A percentile compares a stretch with the other conserved stretches of the same genome.
These are phyloP conservation scores for Nematolebias whitei DNA, from an alignment of 2,113 vertebrate species.

Conservation along the genomic window DNA sequence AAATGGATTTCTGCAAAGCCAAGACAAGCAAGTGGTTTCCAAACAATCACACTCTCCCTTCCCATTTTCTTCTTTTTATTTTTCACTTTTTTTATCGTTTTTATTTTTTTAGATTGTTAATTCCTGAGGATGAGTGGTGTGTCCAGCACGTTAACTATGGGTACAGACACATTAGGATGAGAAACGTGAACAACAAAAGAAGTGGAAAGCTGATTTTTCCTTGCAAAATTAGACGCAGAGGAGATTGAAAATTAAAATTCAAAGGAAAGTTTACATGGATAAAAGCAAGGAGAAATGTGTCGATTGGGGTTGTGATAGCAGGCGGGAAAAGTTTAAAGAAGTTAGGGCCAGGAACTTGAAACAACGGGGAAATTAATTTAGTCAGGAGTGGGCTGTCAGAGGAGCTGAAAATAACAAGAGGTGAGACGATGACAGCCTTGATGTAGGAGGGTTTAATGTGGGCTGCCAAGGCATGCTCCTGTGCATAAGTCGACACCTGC, in stretches of 20 bases:
- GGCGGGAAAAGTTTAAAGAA: constrained; percentile 31
- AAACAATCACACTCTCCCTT: constrained; percentile 43
- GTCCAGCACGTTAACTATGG: constrained; percentile 32
- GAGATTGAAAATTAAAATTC: constrained; percentile 23
- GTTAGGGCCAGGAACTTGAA: constrained; percentile 39
- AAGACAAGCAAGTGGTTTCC: constrained; percentile 46
- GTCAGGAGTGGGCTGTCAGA: constrained; percentile 72
- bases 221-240: constrained; percentile 38
- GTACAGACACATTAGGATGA: constrained; percentile 15
- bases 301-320: constrained; percentile 57
- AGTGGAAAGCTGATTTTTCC: constrained; percentile 44
- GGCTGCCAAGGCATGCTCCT: constrained; percentile 33
- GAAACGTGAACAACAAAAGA: constrained; percentile 21
- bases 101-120: constrained; percentile 5
- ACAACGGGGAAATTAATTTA: constrained; percentile 75
- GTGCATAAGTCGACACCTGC: constrained; percentile 19
- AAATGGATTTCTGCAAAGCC: constrained; percentile 53
- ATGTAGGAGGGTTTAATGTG: constrained; percentile 54
- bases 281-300: constrained; percentile 52
- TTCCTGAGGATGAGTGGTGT: constrained; percentile 24
- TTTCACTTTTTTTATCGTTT: constrained; percentile 3
- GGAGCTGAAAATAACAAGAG: constrained; percentile 66
- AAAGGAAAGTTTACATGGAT: constrained; percentile 6
- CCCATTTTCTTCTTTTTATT: constrained; percentile 34
- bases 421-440: constrained; percentile 71